Base-by-base conservation (phyloP, 2,797 vertebrate species). In the Rhabdophis nuchalis region DNA sequence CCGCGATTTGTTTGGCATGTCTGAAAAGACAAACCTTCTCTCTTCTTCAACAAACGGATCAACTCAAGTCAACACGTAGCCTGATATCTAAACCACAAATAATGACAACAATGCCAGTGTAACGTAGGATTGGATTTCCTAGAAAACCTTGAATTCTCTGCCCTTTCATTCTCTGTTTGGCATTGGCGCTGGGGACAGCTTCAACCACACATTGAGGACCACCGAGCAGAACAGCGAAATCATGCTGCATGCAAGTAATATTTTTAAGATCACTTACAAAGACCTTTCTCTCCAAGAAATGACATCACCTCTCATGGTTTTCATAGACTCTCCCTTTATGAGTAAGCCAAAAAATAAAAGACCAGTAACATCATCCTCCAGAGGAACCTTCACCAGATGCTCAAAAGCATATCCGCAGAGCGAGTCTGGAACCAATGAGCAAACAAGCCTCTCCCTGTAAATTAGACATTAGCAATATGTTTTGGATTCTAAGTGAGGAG, bases 251-350 rank as follows among this genome's bases (percentile, higher is more conserved):
- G 89, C 89, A 91, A 93, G 85, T 91, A 64, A 53, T 91, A 92
- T 95, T 96, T 96, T 94, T 91, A 95, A 92, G 93, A 93, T 91
- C 27, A 86, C 53, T n/a, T 11, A 23, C 36, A 90, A 85, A n/a
- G 50, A 23, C 8, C 52, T 41, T 32, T 46, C 93, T 91, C 91
- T 0, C 36, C 36, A 93, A 95, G 93, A 91, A 93, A 94, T 96
- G 88, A 92, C 95, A 72, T 96, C 95, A 94, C 86, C 77, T 46
- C 93, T 94, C 95, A 87, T 93, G 91, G 90, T 90, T 94, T 91
- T 93, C 93, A 52, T 91, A 41, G 89, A 89, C 92, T 94, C 94
- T 91, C 91, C 93, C 93, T 95, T 95, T 93, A 95, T 95, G 95
- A 95, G 91, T 95, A 93, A 93, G 93, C 85, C 91, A 50, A 89